These are phyloP conservation scores for Dicyrtomina minuta DNA, from an alignment of 2,888 invertebrate genomes.

Conservation along the genomic window DNA sequence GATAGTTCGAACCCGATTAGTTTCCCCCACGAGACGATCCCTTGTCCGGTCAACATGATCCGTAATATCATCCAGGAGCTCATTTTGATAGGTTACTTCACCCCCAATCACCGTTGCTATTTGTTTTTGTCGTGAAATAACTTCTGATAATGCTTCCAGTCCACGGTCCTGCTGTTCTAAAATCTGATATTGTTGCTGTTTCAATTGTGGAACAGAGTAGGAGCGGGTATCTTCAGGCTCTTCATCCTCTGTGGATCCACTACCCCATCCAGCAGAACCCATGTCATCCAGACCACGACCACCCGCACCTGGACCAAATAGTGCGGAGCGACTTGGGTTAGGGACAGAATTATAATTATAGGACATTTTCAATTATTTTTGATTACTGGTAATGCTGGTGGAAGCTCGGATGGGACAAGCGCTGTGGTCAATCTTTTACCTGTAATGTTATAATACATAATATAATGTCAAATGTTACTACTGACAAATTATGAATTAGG, in stretches of 20 bases:
- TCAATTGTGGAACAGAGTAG: slow-evolving; percentile 60
- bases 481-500: too few relatives aligned
- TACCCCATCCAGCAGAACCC: slow-evolving; percentile 59
- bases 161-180: slow-evolving; percentile 73
- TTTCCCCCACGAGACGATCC: slow-evolving; percentile 67
- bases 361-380: slow-evolving; percentile 13
- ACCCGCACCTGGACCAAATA: slow-evolving; percentile 28
- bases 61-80: slow-evolving; percentile 73
- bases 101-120: slow-evolving; percentile 72
- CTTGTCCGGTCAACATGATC: slow-evolving; percentile 72
- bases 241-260: slow-evolving; percentile 59
- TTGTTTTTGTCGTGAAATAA: slow-evolving; percentile 73
- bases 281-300: slow-evolving; percentile 57
- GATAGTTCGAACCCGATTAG: slow-evolving; percentile 66
- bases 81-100: slow-evolving; percentile 78
- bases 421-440: too few relatives aligned
- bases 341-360: slow-evolving; percentile 2
- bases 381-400: too few relatives aligned
- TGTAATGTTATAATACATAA: too few relatives aligned
- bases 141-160: slow-evolving; percentile 71
- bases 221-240: slow-evolving; percentile 56
- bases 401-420: too few relatives aligned
- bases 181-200: slow-evolving; percentile 63
- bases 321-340: slow-evolving; percentile 14
- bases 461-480: too few relatives aligned